These are phyloP conservation scores for Lasaia peninsularis DNA, from an alignment of 1,140 invertebrate genomes.

Conservation along the genomic window DNA sequence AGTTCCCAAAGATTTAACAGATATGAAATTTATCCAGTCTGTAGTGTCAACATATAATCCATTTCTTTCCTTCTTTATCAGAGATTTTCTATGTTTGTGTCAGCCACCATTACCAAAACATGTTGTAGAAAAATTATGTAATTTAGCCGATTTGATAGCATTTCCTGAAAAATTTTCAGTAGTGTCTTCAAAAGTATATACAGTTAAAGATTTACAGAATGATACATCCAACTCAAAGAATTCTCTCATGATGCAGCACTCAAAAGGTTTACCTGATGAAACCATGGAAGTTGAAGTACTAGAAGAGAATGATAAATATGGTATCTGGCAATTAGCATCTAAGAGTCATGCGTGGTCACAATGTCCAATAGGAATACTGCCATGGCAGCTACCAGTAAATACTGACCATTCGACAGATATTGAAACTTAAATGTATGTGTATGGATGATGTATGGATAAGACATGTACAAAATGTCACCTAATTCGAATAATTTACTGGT, in stretches of 20 bases:
- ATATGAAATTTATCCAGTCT: constrained; percentile 54
- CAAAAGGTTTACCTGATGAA: not conserved
- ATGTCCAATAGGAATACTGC: constrained; percentile 50
- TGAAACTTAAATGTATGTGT: not conserved
- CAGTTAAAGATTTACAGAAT: constrained; percentile 48
- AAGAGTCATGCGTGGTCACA: constrained; percentile 36
- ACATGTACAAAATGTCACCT: too few species aligned
- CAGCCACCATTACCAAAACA: constrained; percentile 41
- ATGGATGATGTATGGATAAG: not conserved
- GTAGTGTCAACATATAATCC: constrained; percentile 57
- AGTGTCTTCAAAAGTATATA: constrained; percentile 45
- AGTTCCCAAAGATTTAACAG: constrained; percentile 45
- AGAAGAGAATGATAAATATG: constrained; percentile 17
- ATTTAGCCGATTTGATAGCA: constrained; percentile 56
- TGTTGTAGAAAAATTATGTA: constrained; percentile 46
- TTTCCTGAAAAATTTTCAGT: constrained; percentile 37
- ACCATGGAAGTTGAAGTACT: constrained; percentile 14
- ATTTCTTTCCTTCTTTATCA: constrained; percentile 54
- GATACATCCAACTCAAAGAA: not conserved
- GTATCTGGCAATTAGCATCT: constrained; percentile 49
- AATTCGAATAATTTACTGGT: too few species aligned
- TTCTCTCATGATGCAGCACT: not conserved
- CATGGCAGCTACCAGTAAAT: constrained; percentile 28
- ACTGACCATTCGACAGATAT: not conserved
- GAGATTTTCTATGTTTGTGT: constrained; percentile 50